phyloP scores from a whole-genome alignment of 1,140 invertebrate genomes.

The Penaeus chinensis region DNA sequence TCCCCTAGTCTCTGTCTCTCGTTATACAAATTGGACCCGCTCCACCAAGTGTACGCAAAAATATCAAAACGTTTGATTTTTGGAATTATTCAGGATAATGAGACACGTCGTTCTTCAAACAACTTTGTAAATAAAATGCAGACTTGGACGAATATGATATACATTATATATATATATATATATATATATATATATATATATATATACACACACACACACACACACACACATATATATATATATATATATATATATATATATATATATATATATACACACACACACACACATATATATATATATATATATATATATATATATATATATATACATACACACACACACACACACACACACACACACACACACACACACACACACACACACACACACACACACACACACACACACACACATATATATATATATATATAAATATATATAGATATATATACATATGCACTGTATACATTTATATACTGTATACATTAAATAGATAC shows the following conservation, averaged over 20 bases:
- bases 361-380: background rate
- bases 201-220: too few relatives aligned
- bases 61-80: too few relatives aligned
- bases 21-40: too few relatives aligned
- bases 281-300: background rate
- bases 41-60: too few relatives aligned
- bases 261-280: background rate
- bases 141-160: background rate
- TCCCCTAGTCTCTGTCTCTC: too few relatives aligned
- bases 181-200: constrained; percentile 5
- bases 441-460: background rate
- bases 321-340: background rate
- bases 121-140: too few relatives aligned
- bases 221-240: constrained; percentile 17
- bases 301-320: constrained; percentile 18
- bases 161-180: background rate
- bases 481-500: background rate
- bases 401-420: background rate
- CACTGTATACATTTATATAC: too few relatives aligned
- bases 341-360: background rate
- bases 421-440: constrained; percentile 2
- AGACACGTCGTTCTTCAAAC: too few relatives aligned
- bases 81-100: too few relatives aligned
- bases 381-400: background rate
- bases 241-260: constrained; percentile 10